Evolutionary conservation across 2,113 vertebrate genomes (phyloP).

Genomic region (Varanus komodoensis): DNA sequence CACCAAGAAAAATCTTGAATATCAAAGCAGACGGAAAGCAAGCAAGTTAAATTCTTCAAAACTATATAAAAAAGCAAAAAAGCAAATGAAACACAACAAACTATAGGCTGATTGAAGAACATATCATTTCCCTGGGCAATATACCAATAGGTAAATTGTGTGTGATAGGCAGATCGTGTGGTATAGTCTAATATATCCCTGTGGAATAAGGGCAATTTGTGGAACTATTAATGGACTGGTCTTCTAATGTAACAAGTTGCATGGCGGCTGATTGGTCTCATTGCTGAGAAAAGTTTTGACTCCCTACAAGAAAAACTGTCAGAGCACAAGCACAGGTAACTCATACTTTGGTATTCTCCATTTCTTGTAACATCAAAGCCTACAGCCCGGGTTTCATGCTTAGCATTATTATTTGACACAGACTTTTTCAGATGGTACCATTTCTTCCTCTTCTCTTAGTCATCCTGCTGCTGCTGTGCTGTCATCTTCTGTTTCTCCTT

Average conservation of each 20-base stretch:
- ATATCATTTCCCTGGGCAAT: not conserved
- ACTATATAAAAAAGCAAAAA: slow-evolving; percentile 38
- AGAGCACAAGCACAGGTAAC: not conserved
- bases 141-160: not conserved
- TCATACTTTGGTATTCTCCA: not conserved
- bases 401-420: no score
- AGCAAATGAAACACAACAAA: slow-evolving; percentile 8
- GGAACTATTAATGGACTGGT: not conserved
- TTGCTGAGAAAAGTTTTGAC: not conserved
- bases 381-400: not conserved
- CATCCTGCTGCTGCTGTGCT: no score
- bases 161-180: not conserved
- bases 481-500: no score
- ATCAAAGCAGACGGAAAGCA: slow-evolving; percentile 26
- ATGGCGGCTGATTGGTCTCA: not conserved
- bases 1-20: slow-evolving; percentile 42
- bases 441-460: not conserved
- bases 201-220: not conserved
- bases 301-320: not conserved
- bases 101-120: slow-evolving; percentile 1
- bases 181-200: not conserved
- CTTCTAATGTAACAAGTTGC: not conserved
- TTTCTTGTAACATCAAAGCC: not conserved
- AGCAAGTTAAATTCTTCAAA: slow-evolving; percentile 34
- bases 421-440: not conserved